Percentiles rank a stretch among this genome's conserved stretches.
Evolutionary conservation across 2,888 invertebrate genomes (phyloP).

Genomic region (Orthosia incerta): DNA sequence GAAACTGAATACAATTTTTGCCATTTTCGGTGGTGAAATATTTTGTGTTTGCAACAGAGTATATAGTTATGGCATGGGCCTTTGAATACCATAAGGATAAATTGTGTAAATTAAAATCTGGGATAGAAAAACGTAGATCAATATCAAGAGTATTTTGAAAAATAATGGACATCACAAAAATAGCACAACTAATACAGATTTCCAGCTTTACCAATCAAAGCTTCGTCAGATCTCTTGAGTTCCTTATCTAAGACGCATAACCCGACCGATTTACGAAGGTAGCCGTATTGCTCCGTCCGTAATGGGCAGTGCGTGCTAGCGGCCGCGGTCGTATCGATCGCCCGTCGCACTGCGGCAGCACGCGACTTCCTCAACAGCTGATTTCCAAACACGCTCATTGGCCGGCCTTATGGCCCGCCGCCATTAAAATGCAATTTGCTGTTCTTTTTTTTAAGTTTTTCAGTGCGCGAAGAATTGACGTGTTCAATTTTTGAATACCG

Average conservation of each 20-base stretch:
- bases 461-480: conserved; percentile 4
- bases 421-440: conserved; percentile 67
- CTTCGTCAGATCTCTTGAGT: conserved; percentile 36
- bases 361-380: conserved; percentile 78
- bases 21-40: conserved; percentile 1
- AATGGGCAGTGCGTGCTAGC: conserved; percentile 77
- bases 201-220: conserved; percentile 22
- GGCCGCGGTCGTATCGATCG: conserved; percentile 79
- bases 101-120: too few relatives aligned
- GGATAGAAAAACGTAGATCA: neutral
- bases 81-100: neutral
- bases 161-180: neutral
- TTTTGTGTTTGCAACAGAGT: neutral
- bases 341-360: conserved; percentile 80
- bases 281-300: conserved; percentile 51
- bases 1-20: conserved; percentile 1
- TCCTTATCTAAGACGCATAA: conserved; percentile 63
- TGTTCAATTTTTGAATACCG: conserved; percentile 39
- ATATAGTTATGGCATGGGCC: neutral
- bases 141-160: too few relatives aligned
- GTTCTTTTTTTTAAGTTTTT: conserved; percentile 57
- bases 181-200: neutral
- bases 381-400: conserved; percentile 71
- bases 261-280: conserved; percentile 69
- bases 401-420: conserved; percentile 59